These are phyloP conservation scores for Leptodactylus fuscus DNA, from an alignment of 2,113 vertebrate species.

Conservation along the genomic window DNA sequence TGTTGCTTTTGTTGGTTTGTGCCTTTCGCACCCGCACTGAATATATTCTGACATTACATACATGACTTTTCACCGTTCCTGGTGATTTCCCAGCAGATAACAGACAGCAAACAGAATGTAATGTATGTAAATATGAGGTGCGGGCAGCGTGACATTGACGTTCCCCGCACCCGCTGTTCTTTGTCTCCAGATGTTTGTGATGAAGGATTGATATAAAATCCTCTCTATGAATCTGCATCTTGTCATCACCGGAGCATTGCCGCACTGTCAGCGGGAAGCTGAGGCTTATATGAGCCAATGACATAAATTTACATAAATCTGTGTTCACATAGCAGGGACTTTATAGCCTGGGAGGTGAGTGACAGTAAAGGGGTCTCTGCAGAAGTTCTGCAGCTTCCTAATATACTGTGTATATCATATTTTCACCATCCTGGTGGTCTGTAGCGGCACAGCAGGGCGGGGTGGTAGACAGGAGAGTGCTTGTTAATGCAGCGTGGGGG, in stretches of 20 bases:
- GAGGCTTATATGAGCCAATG: background rate
- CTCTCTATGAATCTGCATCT: background rate
- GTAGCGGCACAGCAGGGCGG: too few relatives aligned
- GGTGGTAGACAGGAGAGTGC: too few relatives aligned
- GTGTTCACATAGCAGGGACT: background rate
- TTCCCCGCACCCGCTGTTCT: background rate
- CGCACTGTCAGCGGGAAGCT: too few relatives aligned
- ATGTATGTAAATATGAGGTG: background rate
- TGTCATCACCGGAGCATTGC: background rate
- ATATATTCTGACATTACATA: background rate
- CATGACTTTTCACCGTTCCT: background rate
- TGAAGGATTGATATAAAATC: background rate
- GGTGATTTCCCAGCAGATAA: background rate
- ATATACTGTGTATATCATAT: too few relatives aligned
- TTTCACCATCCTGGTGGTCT: background rate
- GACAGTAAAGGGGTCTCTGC: too few relatives aligned
- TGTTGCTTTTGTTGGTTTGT: too few relatives aligned
- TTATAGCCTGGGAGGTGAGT: too few relatives aligned
- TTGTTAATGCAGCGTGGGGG: too few relatives aligned
- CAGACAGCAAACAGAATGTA: background rate
- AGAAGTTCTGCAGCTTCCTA: too few relatives aligned
- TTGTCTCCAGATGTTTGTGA: background rate
- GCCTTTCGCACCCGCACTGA: too few relatives aligned
- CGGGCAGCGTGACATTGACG: background rate
- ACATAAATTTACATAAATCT: background rate